Conservation (phyloP, 2,888 invertebrate species). For the Chymomyza amoena region DNA sequence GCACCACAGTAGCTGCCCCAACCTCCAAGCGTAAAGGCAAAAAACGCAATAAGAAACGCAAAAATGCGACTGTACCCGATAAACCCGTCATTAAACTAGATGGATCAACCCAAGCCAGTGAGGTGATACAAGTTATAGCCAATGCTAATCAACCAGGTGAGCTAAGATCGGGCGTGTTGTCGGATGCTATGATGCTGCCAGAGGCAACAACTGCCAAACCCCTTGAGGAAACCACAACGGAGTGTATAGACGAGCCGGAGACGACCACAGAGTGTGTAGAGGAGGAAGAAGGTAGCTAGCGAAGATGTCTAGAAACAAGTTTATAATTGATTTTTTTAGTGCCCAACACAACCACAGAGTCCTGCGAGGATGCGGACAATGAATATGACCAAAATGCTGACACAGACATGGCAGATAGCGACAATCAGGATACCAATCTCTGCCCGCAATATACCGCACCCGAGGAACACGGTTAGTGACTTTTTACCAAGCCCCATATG, state of each 20-base stretch:
- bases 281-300: neutral
- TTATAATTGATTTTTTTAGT: neutral
- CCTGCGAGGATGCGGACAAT: neutral
- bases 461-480: conserved; percentile 22
- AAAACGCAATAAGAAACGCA: neutral
- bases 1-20: neutral
- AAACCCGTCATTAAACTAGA: neutral
- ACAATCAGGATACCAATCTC: conserved; percentile 41
- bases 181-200: conserved; percentile 9
- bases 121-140: conserved; percentile 40
- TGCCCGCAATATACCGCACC: conserved; percentile 52
- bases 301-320: neutral
- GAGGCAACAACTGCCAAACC: neutral
- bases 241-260: conserved; percentile 1
- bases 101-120: conserved; percentile 37
- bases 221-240: neutral
- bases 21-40: neutral
- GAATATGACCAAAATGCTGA: too few species aligned
- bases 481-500: neutral
- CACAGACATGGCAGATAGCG: neutral
- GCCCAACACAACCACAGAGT: neutral
- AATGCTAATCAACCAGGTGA: conserved; percentile 20
- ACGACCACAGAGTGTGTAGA: neutral
- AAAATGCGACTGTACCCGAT: neutral
- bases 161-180: neutral